A percentile compares a stretch with the other conserved stretches of the same genome.
Conservation (phyloP, 92 coral and sea anemone genomes). For the Galaxea fascicularis region DNA sequence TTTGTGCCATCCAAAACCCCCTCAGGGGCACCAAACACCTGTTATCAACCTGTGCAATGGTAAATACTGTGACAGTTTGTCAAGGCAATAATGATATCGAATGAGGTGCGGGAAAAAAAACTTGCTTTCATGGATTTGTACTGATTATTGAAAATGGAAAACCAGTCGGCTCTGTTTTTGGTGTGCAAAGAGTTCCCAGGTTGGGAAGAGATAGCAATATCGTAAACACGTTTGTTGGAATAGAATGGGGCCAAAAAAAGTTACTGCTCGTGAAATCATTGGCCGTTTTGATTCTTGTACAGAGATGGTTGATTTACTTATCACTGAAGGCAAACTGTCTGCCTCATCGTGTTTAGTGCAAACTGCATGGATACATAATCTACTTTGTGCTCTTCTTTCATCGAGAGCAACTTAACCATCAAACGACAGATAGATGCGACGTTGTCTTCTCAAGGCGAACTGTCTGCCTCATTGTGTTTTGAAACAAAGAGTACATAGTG, state of each 20-base stretch:
- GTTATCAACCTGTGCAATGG: slow-evolving; percentile 25
- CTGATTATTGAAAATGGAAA: neutral
- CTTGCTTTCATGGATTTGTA: neutral
- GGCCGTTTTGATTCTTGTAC: neutral
- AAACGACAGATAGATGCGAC: too few species aligned
- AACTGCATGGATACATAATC: neutral
- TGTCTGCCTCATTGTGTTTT: neutral
- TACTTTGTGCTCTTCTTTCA: neutral
- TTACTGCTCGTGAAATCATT: neutral
- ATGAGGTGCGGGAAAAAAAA: neutral
- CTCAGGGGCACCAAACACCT: slow-evolving; percentile 2
- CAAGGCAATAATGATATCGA: neutral
- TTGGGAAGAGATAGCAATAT: too few species aligned
- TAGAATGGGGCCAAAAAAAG: neutral
- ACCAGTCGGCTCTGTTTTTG: neutral
- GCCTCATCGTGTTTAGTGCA: neutral
- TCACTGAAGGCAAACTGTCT: neutral
- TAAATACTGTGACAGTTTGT: too few species aligned
- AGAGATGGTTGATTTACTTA: neutral
- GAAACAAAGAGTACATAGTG: neutral
- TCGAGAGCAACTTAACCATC: neutral
- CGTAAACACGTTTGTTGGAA: neutral
- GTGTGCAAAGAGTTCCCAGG: neutral
- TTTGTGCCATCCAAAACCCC: too few species aligned
- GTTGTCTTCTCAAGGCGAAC: neutral